Conservation (phyloP, 2,113 vertebrate genomes). For the Pollachius pollachius region DNA sequence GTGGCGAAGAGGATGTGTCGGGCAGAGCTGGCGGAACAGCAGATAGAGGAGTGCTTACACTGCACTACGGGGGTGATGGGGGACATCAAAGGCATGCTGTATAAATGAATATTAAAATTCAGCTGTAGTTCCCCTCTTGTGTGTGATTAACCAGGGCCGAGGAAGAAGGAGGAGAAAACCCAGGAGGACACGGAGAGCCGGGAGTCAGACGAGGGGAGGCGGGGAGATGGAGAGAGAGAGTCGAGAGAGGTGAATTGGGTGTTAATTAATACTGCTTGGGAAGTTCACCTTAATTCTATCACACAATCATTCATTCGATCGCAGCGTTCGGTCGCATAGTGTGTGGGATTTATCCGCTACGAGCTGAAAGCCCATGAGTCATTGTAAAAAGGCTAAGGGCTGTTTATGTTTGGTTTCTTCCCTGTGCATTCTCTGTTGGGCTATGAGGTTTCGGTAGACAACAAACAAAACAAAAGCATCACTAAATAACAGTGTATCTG, state of each 20-base stretch:
- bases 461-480: constrained; percentile 10
- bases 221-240: constrained; percentile 31
- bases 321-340: constrained; percentile 61
- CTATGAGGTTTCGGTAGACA: constrained; percentile 23
- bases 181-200: constrained; percentile 34
- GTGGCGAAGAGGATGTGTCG: constrained; percentile 66
- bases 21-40: constrained; percentile 65
- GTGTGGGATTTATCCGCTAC: constrained; percentile 60
- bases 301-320: constrained; percentile 56
- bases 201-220: constrained; percentile 44
- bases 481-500: background rate
- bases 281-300: constrained; percentile 47
- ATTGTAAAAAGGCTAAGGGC: constrained; percentile 29
- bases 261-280: background rate
- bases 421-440: constrained; percentile 47
- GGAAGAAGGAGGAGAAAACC: constrained; percentile 50
- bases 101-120: constrained; percentile 75
- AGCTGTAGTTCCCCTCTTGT: constrained; percentile 65
- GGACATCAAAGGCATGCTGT: constrained; percentile 72
- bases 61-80: constrained; percentile 68
- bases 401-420: constrained; percentile 41
- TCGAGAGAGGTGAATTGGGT: constrained; percentile 33
- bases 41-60: constrained; percentile 75
- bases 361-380: constrained; percentile 65
- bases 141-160: constrained; percentile 67